Base-by-base conservation (phyloP, 2,113 vertebrate genomes). In the Aegithalos caudatus region DNA sequence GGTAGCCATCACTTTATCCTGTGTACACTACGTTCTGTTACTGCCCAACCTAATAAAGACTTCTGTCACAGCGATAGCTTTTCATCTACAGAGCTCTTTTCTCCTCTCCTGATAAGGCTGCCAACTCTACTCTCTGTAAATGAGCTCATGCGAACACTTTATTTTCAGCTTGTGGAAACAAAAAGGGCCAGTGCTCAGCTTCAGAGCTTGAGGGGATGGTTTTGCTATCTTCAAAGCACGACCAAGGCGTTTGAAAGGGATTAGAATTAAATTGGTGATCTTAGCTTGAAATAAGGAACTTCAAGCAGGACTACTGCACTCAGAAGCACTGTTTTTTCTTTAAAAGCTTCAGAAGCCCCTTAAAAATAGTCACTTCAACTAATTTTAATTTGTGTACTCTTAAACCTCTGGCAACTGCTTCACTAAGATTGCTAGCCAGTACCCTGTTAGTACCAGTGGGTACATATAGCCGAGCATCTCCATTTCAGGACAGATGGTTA, bases 21-120 rank as follows among this genome's bases (percentile, higher is more conserved):
- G 11, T 92, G 94, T 95, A 94, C 86, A 81, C 96, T 23, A 96
- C 67, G n/a, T 97, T 97, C 97, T 88, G 81, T 97, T 97, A 97
- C 97, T 96, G 97, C 97, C 97, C 95, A 96, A 93, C 96, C 96
- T 98, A 98, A 98, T 98, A 98, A 98, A 98, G 97, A 97, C 98
- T 98, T 97, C 98, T 98, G 98, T 98, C 97, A 97, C 94, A 29
- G 86, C 5, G 4, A 96, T 87, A 89, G 97, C 98, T 98, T 98
- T 98, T 98, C 98, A 98, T 98, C 98, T 98, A 96, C 95, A 74
- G 95, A 96, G 96, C 90, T 93, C 96, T 95, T 89, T 97, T 98
- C 97, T 98, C 97, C 81, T 86, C 96, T 96, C 95, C 97, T 97
- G 98, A 98, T 98, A 98, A 98, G 97, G 94, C 97, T 98, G 97